Evolutionary conservation across 2,797 vertebrate species (phyloP), one percentile per base, ranked within the genome.

Genomic region (Apogon talboti): DNA sequence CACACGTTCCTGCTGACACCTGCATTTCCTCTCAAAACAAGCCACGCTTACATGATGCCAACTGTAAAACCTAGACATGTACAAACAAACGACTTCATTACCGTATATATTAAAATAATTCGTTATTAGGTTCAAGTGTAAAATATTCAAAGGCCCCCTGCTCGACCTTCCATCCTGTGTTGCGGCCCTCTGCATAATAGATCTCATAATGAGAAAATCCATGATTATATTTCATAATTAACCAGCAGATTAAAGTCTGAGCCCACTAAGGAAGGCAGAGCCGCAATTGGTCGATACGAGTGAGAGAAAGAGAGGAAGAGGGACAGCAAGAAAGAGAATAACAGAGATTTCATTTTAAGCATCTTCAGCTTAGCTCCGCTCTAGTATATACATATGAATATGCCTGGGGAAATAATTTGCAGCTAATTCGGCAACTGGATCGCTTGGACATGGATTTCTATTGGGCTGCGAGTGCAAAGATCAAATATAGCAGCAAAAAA

Each of bases 191-290:
- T 41, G 82, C 89, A 91, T 89, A 91, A 89, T 89, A 91, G 70
- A 80, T 78, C 88, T 87, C 87, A 82, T 91, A 91, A 92, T 92
- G 87, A 92, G 89, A 90, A 91, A 88, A 91, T 90, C 89, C 86
- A 89, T 90, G 86, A 91, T 91, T 91, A 90, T 91, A 90, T 90
- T 92, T 88, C 84, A 91, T 90, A 90, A 92, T 92, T 92, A 92
- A 91, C 78, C 62, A 92, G 90, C 58, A 91, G 90, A 92, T 92
- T 90, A 92, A 92, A 92, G 91, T 90, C 83, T 81, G 76, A 91
- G 88, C 86, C 82, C 82, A 51, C 83, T 76, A 62, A 88, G 82
- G 82, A 86, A 85, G 71, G 78, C 73, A 71, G 66, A 73, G 85
- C 65, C 50, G 84, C 78, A 73, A 76, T 67, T 75, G 85, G 90